Conservation (phyloP, 2,888 invertebrate species). For the Argynnis bischoffii region DNA sequence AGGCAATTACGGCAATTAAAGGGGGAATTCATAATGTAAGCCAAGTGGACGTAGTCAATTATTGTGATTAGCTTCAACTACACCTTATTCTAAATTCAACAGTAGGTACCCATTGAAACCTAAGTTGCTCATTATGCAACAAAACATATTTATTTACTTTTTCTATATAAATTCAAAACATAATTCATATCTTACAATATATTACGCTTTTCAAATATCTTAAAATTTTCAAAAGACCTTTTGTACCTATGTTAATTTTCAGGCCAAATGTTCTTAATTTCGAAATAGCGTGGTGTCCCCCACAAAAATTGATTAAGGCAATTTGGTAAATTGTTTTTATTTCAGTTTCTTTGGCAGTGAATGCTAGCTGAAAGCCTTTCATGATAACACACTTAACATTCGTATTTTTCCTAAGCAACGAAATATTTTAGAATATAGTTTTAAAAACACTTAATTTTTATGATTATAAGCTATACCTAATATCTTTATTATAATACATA, state of each 20-base stretch:
- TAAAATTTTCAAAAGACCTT: constrained; percentile 3
- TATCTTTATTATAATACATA: too few species aligned
- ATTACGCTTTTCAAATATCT: not conserved
- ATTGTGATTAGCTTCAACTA: constrained; percentile 20
- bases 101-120: not conserved
- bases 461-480: too few species aligned
- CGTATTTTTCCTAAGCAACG: too few species aligned
- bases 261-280: constrained; percentile 53
- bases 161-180: too few species aligned
- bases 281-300: constrained; percentile 62
- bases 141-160: not conserved
- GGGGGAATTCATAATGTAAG: constrained; percentile 23
- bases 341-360: constrained; percentile 45
- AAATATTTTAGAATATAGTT: too few species aligned
- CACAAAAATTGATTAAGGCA: constrained; percentile 58
- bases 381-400: constrained; percentile 22
- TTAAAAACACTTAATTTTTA: too few species aligned
- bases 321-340: constrained; percentile 62
- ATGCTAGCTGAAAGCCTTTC: constrained; percentile 37
- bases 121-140: not conserved
- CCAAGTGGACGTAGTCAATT: constrained; percentile 23
- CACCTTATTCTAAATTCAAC: not conserved
- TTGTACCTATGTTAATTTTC: constrained; percentile 14
- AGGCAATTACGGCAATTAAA: constrained; percentile 28
- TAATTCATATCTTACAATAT: too few species aligned